A percentile compares a stretch with the other conserved stretches of the same genome.
These are phyloP conservation scores for Drosophila subpulchrella DNA, from an alignment of 1,140 invertebrate species.

Conservation along the genomic window DNA sequence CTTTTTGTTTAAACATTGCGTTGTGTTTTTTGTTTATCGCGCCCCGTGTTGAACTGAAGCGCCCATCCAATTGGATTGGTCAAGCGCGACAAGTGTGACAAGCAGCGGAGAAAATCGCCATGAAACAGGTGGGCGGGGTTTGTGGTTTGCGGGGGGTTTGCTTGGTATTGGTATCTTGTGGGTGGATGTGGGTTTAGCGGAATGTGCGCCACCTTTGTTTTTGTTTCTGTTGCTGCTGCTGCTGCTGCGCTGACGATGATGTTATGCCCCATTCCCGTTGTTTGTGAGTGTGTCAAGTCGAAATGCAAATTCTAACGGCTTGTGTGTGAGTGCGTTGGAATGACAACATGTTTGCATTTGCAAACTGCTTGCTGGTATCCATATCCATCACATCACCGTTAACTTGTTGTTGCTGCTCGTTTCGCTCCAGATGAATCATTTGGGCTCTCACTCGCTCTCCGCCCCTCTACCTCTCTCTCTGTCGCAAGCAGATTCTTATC, in stretches of 20 bases:
- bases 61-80: constrained; percentile 7
- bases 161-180: constrained; percentile 6
- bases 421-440: constrained; percentile 63
- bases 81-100: constrained; percentile 23
- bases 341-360: constrained; percentile 59
- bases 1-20: constrained; percentile 21
- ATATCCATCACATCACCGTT: constrained; percentile 16
- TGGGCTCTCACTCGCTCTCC: constrained; percentile 16
- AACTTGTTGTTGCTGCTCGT: constrained; percentile 23
- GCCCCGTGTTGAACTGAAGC: constrained; percentile 3
- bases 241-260: constrained; percentile 24
- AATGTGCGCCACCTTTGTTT: constrained; percentile 4
- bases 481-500: constrained; percentile 29
- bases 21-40: constrained; percentile 26
- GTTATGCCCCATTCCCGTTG: constrained; percentile 23
- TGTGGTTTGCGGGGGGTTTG: constrained; percentile 3
- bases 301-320: constrained; percentile 44
- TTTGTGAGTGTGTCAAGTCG: constrained; percentile 11
- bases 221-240: constrained; percentile 12
- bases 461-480: background rate
- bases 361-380: constrained; percentile 30
- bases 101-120: constrained; percentile 42
- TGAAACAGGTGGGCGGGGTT: constrained; percentile 63
- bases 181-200: background rate
- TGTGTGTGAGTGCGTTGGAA: constrained; percentile 22